Conservation (phyloP, 2,113 vertebrate species). For the Gallinago paraguaiae region DNA sequence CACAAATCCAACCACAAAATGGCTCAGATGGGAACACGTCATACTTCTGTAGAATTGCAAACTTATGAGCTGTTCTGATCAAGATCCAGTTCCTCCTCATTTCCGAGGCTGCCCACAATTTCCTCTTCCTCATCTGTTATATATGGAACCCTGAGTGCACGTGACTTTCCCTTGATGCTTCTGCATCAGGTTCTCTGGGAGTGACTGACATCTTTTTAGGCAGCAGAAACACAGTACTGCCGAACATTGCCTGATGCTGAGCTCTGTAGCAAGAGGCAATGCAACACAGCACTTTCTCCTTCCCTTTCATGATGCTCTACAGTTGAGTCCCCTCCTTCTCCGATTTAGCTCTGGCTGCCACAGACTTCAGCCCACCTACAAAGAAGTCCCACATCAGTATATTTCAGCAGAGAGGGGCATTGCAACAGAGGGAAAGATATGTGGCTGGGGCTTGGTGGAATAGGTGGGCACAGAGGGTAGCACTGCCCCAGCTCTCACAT, state of each 20-base stretch:
- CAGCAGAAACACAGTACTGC: no score
- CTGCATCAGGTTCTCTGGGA: background rate
- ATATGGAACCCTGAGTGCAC: fast-evolving
- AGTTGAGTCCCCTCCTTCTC: background rate
- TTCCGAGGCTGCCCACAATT: background rate
- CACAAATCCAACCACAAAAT: background rate
- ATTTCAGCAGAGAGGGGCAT: no score
- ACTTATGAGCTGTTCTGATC: background rate
- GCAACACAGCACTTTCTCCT: background rate
- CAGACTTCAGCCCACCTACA: background rate
- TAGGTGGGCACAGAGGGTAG: background rate
- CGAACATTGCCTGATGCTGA: background rate
- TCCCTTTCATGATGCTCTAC: background rate
- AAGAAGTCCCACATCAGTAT: background rate
- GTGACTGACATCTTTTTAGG: background rate
- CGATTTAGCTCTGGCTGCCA: background rate
- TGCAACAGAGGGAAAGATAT: no score
- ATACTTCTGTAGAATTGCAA: background rate
- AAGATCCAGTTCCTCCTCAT: background rate
- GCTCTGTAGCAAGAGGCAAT: fast-evolving
- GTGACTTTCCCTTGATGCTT: background rate
- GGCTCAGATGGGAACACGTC: background rate
- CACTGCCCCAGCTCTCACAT: background rate
- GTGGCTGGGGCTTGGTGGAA: background rate
- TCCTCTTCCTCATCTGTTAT: background rate